Base-by-base conservation (phyloP, 2,113 vertebrate genomes). In the Pionites leucogaster region DNA sequence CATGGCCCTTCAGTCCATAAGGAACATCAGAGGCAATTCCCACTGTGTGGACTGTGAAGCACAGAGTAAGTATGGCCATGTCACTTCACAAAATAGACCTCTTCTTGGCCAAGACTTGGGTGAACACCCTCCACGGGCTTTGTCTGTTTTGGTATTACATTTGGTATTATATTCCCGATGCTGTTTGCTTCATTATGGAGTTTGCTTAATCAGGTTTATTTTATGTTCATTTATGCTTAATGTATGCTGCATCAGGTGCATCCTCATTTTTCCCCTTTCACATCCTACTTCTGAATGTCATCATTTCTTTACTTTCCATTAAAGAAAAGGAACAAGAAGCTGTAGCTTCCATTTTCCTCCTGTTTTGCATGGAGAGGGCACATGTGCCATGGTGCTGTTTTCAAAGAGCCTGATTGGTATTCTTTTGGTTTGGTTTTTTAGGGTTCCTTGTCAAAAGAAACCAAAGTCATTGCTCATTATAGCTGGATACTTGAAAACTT, bases 21-120 rank as follows among this genome's bases (percentile, higher is more conserved):
- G 99, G 46, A 98, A 98, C 89, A 98, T 99, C 95, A 95, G 99
- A 46, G 99, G 99, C 82, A 99, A 99, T 64, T 98, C 98, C 2
- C 99, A 98, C 97, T 99, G 99, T 5, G 99, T 99, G 86, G 99
- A 99, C 98, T 99, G 99, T 13, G 99, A 99, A 28, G 97, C 99
- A 46, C 99, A 97, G 86, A 99, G 99, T 99, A 95, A 99, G 99
- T 98, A 68, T 1, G 5, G 19, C 13, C 3, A 0, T 20, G 29
- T 69, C 35, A 7, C 52, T 68, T 22, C n/a, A 15, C 44, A 91
- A 86, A 47, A 24, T 9, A 62, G 55, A 42, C n/a, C 46, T 24
- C 49, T n/a, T 53, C 92, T 35, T 65, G 68, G 55, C 74, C 9
- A 2, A 60, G 17, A 2, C 22, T 42, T 44, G 47, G 7, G 17